Evolutionary conservation across 1,140 invertebrate genomes (phyloP), one percentile per base, ranked within the genome.

Genomic region (Heliconius hermathena): DNA sequence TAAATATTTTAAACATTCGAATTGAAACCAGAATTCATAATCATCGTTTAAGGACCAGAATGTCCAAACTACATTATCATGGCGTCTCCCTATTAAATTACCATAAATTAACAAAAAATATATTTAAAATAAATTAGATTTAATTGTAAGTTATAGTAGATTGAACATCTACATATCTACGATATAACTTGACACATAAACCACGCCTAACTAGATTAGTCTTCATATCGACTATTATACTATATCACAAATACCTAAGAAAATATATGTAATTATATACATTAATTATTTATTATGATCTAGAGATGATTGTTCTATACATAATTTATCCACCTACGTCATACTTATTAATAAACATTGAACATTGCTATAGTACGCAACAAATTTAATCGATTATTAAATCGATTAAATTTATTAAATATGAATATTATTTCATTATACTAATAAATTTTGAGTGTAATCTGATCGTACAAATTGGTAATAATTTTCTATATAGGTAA

Each of bases 271-370:
- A 81, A 81, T 81, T 81, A 81, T 60, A 74, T 81, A 73, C 49
- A 81, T 81, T 72, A 78, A 81, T 81, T 81, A 81, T 81, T 81
- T 78, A 81, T 81, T 74, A 78, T 52, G 22, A 71, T 18, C 49
- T 66, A 78, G 73, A 74, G 77, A 78, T 81, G 76, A 74, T 77
- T 81, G 76, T 81, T 80, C 74, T 18, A 76, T 38, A 73, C 79
- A 76, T 80, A 82, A 83, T 76, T 81, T 82, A 83, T 78, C 82
- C 81, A 81, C 84, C 84, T 86, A 86, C 84, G 83, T 81, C 76
- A 75, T 80, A 78, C 73, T 84, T 38, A 79, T 80, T 85, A 85
- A 85, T 85, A 82, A 83, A 80, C 82, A 73, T 82, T 81, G 77
- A 83, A 80, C 82, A 73, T 81, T 82, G 77, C 81, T 78, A 80